phyloP scores from a whole-genome alignment of 2,113 vertebrate species.

The Cyphomyrus plagiostoma region DNA sequence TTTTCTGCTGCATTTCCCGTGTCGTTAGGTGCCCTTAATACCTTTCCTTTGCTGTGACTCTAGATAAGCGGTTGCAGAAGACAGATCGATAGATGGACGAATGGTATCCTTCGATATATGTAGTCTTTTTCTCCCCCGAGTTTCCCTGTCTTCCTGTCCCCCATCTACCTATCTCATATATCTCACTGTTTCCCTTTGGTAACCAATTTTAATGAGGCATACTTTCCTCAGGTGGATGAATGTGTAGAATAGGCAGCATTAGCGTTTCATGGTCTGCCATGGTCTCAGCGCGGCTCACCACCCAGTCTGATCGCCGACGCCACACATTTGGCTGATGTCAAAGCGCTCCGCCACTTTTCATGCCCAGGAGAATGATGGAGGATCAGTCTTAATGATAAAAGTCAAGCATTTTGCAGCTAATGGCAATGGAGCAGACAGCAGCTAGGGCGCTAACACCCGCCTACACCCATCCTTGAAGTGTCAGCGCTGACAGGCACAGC shows the following conservation, averaged over 20 bases:
- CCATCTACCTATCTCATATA: neutral
- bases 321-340: neutral
- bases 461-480: neutral
- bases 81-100: neutral
- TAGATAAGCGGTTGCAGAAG: neutral
- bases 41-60: neutral
- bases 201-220: neutral
- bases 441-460: neutral
- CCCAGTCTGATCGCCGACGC: neutral
- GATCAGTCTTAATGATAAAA: neutral
- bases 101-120: neutral
- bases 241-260: neutral
- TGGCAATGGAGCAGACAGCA: neutral
- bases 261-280: neutral
- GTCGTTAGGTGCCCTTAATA: neutral
- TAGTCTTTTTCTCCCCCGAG: neutral
- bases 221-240: neutral
- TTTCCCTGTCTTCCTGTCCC: neutral
- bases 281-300: neutral
- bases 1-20: neutral
- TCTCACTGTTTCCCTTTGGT: neutral
- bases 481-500: neutral
- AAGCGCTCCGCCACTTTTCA: neutral
- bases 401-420: neutral
- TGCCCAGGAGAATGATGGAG: neutral